Conservation (phyloP, 2,797 vertebrate genomes). For the Amblyopsis hoosieri region DNA sequence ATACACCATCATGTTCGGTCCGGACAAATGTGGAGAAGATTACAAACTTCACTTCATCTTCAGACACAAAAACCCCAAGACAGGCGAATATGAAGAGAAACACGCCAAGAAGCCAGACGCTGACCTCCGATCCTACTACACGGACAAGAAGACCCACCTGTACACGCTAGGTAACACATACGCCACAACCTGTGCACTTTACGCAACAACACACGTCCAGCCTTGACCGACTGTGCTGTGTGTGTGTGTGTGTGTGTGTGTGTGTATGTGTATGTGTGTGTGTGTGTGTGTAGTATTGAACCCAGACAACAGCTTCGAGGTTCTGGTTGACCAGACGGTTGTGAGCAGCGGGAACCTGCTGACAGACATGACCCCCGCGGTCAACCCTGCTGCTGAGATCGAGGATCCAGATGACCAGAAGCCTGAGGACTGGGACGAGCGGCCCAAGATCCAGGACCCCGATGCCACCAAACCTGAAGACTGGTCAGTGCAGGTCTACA, state of each 20-base stretch:
- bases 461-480: slow-evolving; percentile 94
- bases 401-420: slow-evolving; percentile 95
- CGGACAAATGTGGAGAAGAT: slow-evolving; percentile 98
- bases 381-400: slow-evolving; percentile 93
- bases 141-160: slow-evolving; percentile 97
- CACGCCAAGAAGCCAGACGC: slow-evolving; percentile 93
- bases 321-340: slow-evolving; percentile 91
- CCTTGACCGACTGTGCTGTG: background rate
- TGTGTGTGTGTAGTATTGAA: slow-evolving; percentile 83
- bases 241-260: background rate
- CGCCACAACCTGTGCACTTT: background rate
- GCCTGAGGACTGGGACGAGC: slow-evolving; percentile 98
- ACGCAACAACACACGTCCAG: background rate
- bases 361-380: slow-evolving; percentile 88
- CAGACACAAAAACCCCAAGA: slow-evolving; percentile 95
- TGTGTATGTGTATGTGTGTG: background rate
- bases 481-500: slow-evolving; percentile 78
- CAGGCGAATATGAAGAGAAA: slow-evolving; percentile 92
- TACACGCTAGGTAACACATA: slow-evolving; percentile 86
- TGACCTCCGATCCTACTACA: slow-evolving; percentile 92
- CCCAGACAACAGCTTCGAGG: slow-evolving; percentile 94
- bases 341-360: slow-evolving; percentile 94
- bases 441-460: slow-evolving; percentile 94
- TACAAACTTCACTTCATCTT: slow-evolving; percentile 99
- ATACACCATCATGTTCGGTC: slow-evolving; percentile 99